A percentile compares a stretch with the other conserved stretches of the same genome.
Evolutionary conservation across 2,113 vertebrate species (phyloP).

Genomic region (Myiozetetes cayanensis): DNA sequence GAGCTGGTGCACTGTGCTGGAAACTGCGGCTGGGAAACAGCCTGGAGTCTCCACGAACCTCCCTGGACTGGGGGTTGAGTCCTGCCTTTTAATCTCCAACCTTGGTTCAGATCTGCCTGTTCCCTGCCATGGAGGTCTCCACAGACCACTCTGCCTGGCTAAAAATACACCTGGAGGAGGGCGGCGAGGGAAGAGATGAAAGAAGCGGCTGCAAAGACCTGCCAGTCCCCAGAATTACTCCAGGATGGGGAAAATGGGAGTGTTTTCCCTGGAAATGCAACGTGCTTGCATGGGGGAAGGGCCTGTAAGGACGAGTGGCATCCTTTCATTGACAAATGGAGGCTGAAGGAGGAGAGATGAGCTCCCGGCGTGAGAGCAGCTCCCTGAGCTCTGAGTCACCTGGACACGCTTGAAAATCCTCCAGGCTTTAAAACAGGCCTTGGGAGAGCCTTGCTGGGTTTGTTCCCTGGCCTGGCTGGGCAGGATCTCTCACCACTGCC

Average conservation of each 20-base stretch:
- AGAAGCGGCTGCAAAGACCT: neutral
- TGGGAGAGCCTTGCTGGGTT: neutral
- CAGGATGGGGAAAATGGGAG: neutral
- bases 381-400: neutral
- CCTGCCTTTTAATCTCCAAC: neutral
- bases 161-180: neutral
- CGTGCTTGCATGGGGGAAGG: neutral
- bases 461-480: neutral
- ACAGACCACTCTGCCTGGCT: neutral
- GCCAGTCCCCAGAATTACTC: neutral
- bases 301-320: neutral
- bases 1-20: neutral
- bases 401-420: neutral
- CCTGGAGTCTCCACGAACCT: neutral
- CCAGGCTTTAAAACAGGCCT: neutral
- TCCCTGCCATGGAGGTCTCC: neutral
- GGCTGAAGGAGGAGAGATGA: neutral
- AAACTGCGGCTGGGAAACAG: neutral
- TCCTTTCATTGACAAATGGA: neutral
- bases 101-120: neutral
- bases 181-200: neutral
- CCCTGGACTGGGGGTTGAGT: neutral
- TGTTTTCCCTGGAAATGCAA: neutral
- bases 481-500: neutral
- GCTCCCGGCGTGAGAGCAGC: fast-evolving